A percentile compares a stretch with the other conserved stretches of the same genome.
Conservation (phyloP, 2,797 vertebrate species). For the Pangasius djambal region DNA sequence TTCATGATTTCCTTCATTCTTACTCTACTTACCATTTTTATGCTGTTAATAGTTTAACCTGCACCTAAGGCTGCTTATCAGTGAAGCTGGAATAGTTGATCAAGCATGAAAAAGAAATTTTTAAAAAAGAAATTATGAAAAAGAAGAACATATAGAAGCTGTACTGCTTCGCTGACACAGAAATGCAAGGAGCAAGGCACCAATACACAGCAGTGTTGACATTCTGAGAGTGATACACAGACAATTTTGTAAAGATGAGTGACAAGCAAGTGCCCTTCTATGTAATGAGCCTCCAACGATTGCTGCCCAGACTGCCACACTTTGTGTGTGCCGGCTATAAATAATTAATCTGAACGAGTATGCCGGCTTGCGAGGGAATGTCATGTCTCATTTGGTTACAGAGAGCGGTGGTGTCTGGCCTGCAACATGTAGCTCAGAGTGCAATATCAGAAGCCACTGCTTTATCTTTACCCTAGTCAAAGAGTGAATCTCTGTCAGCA, state of each 20-base stretch:
- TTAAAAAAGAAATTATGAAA: neutral
- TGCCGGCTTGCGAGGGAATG: conserved; percentile 68
- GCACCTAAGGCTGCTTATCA: neutral
- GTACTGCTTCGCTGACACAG: neutral
- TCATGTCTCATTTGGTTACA: conserved; percentile 71
- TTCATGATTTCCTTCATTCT: neutral
- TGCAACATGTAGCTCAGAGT: conserved; percentile 61
- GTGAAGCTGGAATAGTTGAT: neutral
- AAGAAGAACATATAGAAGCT: neutral
- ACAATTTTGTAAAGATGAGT: conserved; percentile 66
- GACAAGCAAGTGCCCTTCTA: conserved; percentile 76
- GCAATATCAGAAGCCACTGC: conserved; percentile 59
- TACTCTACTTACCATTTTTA: neutral
- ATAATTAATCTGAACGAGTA: conserved; percentile 76
- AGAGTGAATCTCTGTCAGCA: conserved; percentile 57
- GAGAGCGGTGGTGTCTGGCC: conserved; percentile 60
- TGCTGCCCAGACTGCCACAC: conserved; percentile 72
- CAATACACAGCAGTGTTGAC: conserved; percentile 39
- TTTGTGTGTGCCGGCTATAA: conserved; percentile 72
- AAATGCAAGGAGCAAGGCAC: conserved; percentile 4
- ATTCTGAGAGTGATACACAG: conserved; percentile 55
- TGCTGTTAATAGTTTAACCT: neutral
- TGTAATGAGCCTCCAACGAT: conserved; percentile 73
- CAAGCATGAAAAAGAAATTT: neutral
- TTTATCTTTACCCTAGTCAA: conserved; percentile 53